These are phyloP conservation scores for Emmelina monodactyla DNA, from an alignment of 2,888 invertebrate species.

Conservation along the genomic window DNA sequence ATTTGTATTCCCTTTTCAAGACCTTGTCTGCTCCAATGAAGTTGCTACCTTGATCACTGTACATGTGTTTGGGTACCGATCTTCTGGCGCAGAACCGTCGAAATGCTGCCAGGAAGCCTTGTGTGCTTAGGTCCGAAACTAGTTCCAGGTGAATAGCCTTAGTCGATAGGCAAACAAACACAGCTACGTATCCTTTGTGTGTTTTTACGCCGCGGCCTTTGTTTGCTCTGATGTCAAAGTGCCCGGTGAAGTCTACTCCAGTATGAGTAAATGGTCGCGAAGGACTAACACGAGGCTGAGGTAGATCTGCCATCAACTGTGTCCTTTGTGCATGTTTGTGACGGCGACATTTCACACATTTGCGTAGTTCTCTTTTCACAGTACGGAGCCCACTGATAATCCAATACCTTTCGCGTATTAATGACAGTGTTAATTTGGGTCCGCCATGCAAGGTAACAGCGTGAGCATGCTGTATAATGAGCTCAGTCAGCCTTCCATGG, in stretches of 20 bases:
- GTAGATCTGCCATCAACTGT: slow-evolving; percentile 2
- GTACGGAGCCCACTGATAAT: slow-evolving; percentile 8
- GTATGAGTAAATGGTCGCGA: slow-evolving; percentile 1
- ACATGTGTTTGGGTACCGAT: background rate
- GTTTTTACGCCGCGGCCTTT: slow-evolving; percentile 2
- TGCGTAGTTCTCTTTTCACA: background rate
- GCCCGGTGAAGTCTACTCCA: background rate
- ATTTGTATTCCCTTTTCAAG: background rate
- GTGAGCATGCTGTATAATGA: slow-evolving; percentile 11
- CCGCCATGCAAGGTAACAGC: slow-evolving; percentile 11
- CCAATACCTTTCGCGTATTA: slow-evolving; percentile 12
- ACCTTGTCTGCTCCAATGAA: background rate
- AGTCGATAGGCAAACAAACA: background rate
- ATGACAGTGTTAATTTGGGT: slow-evolving; percentile 9
- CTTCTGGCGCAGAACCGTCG: background rate
- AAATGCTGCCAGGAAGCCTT: background rate
- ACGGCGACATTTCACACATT: slow-evolving; percentile 2
- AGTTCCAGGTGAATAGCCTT: too few species aligned
- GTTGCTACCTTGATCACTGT: background rate
- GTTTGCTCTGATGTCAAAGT: background rate
- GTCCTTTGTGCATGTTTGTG: background rate
- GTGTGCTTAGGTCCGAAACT: background rate
- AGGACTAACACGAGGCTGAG: slow-evolving; percentile 1
- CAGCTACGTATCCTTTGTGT: background rate
- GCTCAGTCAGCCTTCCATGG: slow-evolving; percentile 4